Evolutionary conservation across 2,113 vertebrate species (phyloP), one percentile per base, ranked within the genome.

Genomic region (Pterocles orientalis): DNA sequence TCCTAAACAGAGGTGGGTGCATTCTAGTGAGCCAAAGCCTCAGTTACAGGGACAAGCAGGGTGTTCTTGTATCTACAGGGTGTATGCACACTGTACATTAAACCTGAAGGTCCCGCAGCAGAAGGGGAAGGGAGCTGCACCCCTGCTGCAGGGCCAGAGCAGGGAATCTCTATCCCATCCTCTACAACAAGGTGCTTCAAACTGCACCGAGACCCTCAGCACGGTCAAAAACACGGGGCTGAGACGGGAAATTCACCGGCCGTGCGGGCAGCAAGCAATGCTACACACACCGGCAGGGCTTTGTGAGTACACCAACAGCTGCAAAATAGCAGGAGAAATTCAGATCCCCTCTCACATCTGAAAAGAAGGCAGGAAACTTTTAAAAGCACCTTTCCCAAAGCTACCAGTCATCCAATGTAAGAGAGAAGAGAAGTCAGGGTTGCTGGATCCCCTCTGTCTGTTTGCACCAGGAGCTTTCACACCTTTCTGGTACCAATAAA

Each of bases 241-340:
- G n/a, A 82, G 58, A 28, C 5, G 39, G 48, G 57, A 71, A 86
- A 68, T 14, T 31, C 62, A 28, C 17, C 5, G 12, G 20, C 41
- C 65, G 56, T 0, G 12, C 1, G 3, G 43, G 36, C 68, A 65
- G 81, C 34, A n/a, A 71, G 54, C 0, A 1, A 51, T 13, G 62
- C 54, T 31, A n/a, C 57, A 54, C 12, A 6, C 0, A 0, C 28
- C 66, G 61, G 28, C 1, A 6, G 62, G 39, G 19, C 64, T 82
- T 28, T 51, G 36, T 3, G 4, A 88, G 43, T 1, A 14, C 36
- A 18, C 13, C 12, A 29, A 50, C 19, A 62, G 60, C 75, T 64
- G 72, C 62, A 14, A 45, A 79, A 39, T 18, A 33, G 45, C 68
- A 43, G 0, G 0, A 66, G 56, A 77, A n/a, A 78, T 50, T 66